phyloP scores from a whole-genome alignment of 2,888 invertebrate species.

The Tipula confusa region DNA sequence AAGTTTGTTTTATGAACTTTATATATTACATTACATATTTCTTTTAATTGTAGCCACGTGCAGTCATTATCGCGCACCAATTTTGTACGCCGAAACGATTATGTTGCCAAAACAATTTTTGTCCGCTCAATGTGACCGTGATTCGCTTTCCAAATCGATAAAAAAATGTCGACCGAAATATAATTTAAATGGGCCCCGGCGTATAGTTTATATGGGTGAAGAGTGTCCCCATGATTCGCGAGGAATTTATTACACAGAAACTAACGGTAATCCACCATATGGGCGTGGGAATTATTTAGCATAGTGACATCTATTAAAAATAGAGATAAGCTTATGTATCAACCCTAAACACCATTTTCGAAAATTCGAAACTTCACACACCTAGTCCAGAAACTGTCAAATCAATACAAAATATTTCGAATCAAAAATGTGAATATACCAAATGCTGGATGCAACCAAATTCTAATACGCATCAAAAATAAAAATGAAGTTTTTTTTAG shows the following conservation, averaged over 20 bases:
- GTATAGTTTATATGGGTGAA: constrained; percentile 46
- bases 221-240: constrained; percentile 39
- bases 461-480: constrained; percentile 30
- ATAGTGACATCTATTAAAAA: not conserved
- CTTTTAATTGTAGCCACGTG: constrained; percentile 40
- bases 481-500: constrained; percentile 10
- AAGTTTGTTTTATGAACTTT: constrained; percentile 35
- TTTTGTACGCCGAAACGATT: constrained; percentile 47
- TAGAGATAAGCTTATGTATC: not conserved
- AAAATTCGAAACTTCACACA: constrained; percentile 29
- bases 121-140: constrained; percentile 41
- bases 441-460: constrained; percentile 5
- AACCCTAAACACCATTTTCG: constrained; percentile 26
- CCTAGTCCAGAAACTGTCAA: not conserved
- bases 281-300: constrained; percentile 36
- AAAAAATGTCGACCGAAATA: constrained; percentile 31
- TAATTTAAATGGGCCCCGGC: constrained; percentile 31
- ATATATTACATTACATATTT: not conserved
- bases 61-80: constrained; percentile 47
- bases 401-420: not conserved
- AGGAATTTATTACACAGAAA: constrained; percentile 44
- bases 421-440: not conserved
- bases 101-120: constrained; percentile 43
- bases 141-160: constrained; percentile 35
- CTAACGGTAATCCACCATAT: constrained; percentile 45